phyloP scores from a whole-genome alignment of 2,888 invertebrate species.

The Melanophora roralis region DNA sequence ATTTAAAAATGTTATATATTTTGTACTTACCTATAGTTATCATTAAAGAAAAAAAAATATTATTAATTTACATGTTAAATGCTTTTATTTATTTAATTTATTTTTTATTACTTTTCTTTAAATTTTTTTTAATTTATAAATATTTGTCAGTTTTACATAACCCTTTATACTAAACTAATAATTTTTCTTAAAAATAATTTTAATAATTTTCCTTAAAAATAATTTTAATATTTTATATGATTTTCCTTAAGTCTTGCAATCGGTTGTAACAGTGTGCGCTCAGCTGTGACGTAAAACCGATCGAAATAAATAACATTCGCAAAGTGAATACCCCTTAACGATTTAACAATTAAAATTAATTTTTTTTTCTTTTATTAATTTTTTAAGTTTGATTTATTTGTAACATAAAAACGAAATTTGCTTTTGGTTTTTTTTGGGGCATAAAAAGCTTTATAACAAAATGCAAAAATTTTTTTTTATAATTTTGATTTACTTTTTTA shows the following conservation, averaged over 20 bases:
- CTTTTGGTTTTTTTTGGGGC: neutral
- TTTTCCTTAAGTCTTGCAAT: conserved; percentile 6
- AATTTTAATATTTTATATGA: neutral
- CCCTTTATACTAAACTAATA: conserved; percentile 61
- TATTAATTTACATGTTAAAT: neutral
- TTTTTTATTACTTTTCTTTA: neutral
- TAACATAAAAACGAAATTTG: neutral
- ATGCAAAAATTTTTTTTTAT: neutral
- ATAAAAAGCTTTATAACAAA: neutral
- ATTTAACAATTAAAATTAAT: conserved; percentile 5
- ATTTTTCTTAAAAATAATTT: neutral
- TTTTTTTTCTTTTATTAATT: neutral
- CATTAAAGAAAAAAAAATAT: neutral
- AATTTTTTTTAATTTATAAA: conserved; percentile 39
- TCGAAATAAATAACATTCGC: neutral
- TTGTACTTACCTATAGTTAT: too few relatives aligned
- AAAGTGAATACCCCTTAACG: conserved; percentile 1
- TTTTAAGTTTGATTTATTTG: neutral
- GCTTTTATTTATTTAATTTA: conserved; percentile 6
- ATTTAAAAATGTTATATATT: too few relatives aligned
- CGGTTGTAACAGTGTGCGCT: neutral
- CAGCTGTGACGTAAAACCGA: neutral
- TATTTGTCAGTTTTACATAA: conserved; percentile 54
- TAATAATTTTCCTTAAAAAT: neutral
- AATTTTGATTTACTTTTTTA: conserved; percentile 26